Percentiles rank a stretch among this genome's conserved stretches.
Evolutionary conservation across 2,113 vertebrate genomes (phyloP).

Genomic region (Raphicerus campestris): DNA sequence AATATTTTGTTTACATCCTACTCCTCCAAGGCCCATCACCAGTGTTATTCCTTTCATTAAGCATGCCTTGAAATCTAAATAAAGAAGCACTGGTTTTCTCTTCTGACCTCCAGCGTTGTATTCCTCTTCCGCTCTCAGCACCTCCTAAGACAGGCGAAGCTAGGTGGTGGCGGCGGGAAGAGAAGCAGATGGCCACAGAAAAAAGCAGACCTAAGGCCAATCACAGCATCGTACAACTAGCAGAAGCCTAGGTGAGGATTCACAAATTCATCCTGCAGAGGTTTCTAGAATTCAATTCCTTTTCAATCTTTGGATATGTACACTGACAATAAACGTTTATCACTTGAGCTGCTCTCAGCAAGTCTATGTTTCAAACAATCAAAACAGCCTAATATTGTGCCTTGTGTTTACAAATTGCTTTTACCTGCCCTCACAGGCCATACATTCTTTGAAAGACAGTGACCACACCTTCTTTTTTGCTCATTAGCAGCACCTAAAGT

Average conservation of each 20-base stretch:
- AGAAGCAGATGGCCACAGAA: not conserved
- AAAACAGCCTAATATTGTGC: not conserved
- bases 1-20: not conserved
- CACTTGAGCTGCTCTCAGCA: not conserved
- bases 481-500: not conserved
- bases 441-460: not conserved
- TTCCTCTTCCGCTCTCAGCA: not conserved
- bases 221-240: not conserved
- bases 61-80: conserved; percentile 21
- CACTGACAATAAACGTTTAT: not conserved
- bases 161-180: not conserved
- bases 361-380: not conserved
- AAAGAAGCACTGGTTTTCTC: not conserved
- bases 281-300: not conserved
- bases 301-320: not conserved
- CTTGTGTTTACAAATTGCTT: not conserved
- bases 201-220: not conserved
- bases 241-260: not conserved
- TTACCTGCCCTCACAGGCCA: not conserved
- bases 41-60: not conserved
- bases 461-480: not conserved
- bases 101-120: not conserved
- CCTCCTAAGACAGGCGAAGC: not conserved
- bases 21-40: not conserved
- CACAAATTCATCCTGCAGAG: not conserved